Evolutionary conservation across 2,113 vertebrate species (phyloP).

Genomic region (Mohoua ochrocephala): DNA sequence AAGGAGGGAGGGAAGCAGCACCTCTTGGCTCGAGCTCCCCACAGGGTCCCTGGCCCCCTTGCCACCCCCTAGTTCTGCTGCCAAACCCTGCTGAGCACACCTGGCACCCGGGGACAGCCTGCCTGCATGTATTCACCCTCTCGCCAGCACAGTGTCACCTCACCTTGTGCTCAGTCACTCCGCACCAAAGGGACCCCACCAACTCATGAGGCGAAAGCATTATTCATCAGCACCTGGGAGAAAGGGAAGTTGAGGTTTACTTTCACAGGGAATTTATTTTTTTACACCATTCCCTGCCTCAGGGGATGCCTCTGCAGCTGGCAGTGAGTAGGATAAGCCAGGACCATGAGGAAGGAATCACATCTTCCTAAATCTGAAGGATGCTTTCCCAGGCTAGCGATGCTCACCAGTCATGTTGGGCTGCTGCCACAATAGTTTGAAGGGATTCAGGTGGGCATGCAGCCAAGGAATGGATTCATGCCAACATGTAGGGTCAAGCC

Average conservation of each 20-base stretch:
- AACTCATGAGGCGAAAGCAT: not conserved
- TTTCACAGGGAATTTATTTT: not conserved
- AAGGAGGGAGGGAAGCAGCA: not conserved
- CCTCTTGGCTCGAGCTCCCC: accelerated
- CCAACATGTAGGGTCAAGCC: not conserved
- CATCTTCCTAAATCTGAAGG: not conserved
- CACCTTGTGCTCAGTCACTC: not conserved
- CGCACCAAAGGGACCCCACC: accelerated
- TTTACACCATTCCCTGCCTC: not conserved
- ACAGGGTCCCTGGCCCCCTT: not conserved
- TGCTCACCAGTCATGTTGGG: not conserved
- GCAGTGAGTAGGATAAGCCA: not conserved
- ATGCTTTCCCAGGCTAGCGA: not conserved
- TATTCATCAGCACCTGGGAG: not conserved
- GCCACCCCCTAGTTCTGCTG: not conserved
- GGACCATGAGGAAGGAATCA: not conserved
- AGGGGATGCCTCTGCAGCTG: not conserved
- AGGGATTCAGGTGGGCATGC: not conserved
- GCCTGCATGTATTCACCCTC: not conserved
- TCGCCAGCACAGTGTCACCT: not conserved
- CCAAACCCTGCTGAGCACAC: not conserved
- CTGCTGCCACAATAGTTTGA: not conserved
- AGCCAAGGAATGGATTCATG: not conserved
- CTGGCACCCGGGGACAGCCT: not conserved
- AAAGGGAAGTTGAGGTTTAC: not conserved